phyloP scores from a whole-genome alignment of 92 coral and sea anemone species.

The Actinernus sp. region DNA sequence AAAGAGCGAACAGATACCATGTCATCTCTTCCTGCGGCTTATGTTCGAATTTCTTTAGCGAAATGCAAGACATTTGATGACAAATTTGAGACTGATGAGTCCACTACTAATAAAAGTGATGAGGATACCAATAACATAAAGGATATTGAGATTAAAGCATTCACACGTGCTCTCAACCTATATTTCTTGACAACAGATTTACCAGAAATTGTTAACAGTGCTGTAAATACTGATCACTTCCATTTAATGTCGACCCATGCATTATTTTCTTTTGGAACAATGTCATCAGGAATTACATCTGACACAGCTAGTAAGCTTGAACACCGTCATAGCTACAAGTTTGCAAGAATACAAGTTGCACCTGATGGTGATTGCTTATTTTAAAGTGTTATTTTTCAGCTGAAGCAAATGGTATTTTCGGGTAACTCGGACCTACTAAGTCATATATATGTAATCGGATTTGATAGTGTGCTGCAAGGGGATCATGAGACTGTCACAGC shows the following conservation, averaged over 20 bases:
- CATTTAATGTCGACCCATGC: constrained; percentile 45
- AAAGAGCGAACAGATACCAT: constrained; percentile 13
- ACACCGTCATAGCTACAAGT: too few species aligned
- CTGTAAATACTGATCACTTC: constrained; percentile 30
- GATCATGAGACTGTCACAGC: constrained; percentile 11
- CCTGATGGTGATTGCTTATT: constrained; percentile 58
- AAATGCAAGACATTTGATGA: constrained; percentile 56
- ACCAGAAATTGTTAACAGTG: constrained; percentile 32
- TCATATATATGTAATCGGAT: constrained; percentile 28
- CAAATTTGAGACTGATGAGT: constrained; percentile 24
- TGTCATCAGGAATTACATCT: constrained; percentile 22
- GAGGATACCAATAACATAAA: too few species aligned
- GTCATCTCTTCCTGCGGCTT: constrained; percentile 28
- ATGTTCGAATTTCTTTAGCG: constrained; percentile 24
- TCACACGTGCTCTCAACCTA: constrained; percentile 39
- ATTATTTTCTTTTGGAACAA: too few species aligned
- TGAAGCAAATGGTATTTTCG: constrained; percentile 27
- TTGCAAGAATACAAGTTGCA: constrained; percentile 46
- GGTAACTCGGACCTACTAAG: constrained; percentile 9
- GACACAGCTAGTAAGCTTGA: too few species aligned
- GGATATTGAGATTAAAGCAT: too few species aligned
- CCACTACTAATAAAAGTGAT: constrained; percentile 6
- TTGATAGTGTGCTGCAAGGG: constrained; percentile 3
- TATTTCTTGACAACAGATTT: constrained; percentile 36
- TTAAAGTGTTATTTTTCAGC: constrained; percentile 20